Evolutionary conservation across 2,888 invertebrate species (phyloP), one percentile per base, ranked within the genome.

Genomic region (Aelia acuminata): DNA sequence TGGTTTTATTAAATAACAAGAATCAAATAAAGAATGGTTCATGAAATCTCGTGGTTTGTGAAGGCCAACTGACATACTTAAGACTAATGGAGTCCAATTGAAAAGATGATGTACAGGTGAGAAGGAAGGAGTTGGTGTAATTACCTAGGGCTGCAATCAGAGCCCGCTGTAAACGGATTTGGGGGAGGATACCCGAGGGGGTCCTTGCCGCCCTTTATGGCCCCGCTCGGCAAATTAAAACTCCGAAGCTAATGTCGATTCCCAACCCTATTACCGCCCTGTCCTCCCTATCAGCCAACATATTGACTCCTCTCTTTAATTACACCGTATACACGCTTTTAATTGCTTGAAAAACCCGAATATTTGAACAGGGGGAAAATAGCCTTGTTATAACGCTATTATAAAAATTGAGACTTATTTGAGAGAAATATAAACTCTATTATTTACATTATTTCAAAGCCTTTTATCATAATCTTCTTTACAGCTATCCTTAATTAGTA

Each of bases 231-330:
- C 80, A 80, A 80, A 80, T 80, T 80, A 80, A 80, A 80, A 80
- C 80, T 80, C 80, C 43, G 80, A n/a, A 39, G 80, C 80, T 80
- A 80, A 80, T 80, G 80, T 43, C 80, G 43, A 80, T 80, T 80
- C 80, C 80, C 80, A 22, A 47, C n/a, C 80, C 80, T 80, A 39
- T 47, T 80, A 47, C 80, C n/a, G 43, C 43, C n/a, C 43, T 43
- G 80, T n/a, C 80, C 80, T 80, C 43, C 47, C 80, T 80, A 80
- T 80, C 80, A 80, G 63, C 35, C 7, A 70, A 80, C 80, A n/a
- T 47, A 80, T 80, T 80, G 43, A n/a, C 43, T 47, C 80, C 80
- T 80, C 80, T 47, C 43, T 80, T 80, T n/a, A 80, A 80, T 80
- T 80, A 80, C 80, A 80, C 43, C n/a, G 13, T 80, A 47, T 43